Conservation (phyloP, 2,113 vertebrate species). For the Bolborhynchus lineola region DNA sequence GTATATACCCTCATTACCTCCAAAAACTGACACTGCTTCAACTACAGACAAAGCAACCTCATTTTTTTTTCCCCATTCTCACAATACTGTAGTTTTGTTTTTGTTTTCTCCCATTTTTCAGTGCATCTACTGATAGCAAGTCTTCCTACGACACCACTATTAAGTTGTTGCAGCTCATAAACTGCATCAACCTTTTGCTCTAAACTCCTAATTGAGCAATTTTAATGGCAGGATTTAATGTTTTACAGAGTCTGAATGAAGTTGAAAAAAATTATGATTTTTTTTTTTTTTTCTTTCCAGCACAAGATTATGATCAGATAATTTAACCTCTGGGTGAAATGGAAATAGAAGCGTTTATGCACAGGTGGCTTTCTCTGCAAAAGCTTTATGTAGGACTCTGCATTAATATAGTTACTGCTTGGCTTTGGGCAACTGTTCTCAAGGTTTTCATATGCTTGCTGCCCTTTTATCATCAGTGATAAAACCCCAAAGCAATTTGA, state of each 20-base stretch:
- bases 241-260: conserved; percentile 49
- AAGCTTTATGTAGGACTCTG: background rate
- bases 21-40: background rate
- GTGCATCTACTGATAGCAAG: background rate
- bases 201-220: conserved; percentile 27
- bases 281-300: background rate
- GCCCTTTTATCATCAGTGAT: background rate
- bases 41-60: background rate
- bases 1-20: background rate
- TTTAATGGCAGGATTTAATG: conserved; percentile 44
- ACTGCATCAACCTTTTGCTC: conserved; percentile 22
- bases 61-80: background rate
- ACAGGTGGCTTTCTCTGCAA: conserved; percentile 15
- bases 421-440: background rate
- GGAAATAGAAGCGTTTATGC: conserved; percentile 18
- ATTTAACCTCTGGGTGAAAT: conserved; percentile 44
- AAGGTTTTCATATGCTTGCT: background rate
- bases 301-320: conserved; percentile 36
- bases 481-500: background rate
- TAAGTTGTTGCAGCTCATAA: background rate
- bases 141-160: background rate
- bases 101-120: background rate
- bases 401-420: background rate
- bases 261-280: conserved; percentile 26
- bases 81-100: background rate